Conservation (phyloP, 2,888 invertebrate genomes). For the Marronus borbonicus region DNA sequence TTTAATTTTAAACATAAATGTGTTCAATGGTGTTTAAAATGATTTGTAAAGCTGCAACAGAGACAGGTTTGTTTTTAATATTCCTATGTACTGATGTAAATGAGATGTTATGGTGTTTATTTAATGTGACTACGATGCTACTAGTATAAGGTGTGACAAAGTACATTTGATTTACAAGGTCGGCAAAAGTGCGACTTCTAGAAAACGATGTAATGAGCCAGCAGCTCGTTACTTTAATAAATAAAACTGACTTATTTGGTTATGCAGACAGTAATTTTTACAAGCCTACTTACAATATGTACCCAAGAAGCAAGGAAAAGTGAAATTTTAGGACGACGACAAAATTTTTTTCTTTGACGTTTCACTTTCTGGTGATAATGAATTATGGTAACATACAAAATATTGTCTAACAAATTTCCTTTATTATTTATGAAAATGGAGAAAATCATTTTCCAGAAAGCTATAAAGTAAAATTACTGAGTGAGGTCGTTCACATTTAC, state of each 20-base stretch:
- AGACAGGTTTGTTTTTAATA: slow-evolving; percentile 33
- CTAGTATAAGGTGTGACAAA: slow-evolving; percentile 33
- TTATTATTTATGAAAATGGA: not conserved
- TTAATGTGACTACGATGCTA: slow-evolving; percentile 19
- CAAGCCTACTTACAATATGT: not conserved
- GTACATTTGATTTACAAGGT: slow-evolving; percentile 18
- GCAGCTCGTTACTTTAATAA: not conserved
- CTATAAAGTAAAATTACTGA: not conserved
- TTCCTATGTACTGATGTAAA: slow-evolving; percentile 29
- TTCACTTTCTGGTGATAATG: slow-evolving; percentile 5
- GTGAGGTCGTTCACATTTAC: too few relatives aligned
- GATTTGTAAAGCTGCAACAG: not conserved
- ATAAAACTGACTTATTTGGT: slow-evolving; percentile 18
- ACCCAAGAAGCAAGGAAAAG: not conserved
- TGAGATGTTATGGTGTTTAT: slow-evolving; percentile 38
- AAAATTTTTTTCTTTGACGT: not conserved
- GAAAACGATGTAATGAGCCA: slow-evolving; percentile 3
- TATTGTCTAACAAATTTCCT: not conserved
- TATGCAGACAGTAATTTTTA: not conserved
- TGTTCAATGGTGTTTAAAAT: not conserved
- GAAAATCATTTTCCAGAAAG: not conserved
- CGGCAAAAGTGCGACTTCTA: slow-evolving; percentile 11
- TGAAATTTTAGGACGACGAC: not conserved
- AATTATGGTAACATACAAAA: not conserved
- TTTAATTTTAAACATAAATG: too few relatives aligned